A percentile compares a stretch with the other conserved stretches of the same genome.
phyloP scores from a whole-genome alignment of 2,113 vertebrate genomes.

The Piprites chloris region DNA sequence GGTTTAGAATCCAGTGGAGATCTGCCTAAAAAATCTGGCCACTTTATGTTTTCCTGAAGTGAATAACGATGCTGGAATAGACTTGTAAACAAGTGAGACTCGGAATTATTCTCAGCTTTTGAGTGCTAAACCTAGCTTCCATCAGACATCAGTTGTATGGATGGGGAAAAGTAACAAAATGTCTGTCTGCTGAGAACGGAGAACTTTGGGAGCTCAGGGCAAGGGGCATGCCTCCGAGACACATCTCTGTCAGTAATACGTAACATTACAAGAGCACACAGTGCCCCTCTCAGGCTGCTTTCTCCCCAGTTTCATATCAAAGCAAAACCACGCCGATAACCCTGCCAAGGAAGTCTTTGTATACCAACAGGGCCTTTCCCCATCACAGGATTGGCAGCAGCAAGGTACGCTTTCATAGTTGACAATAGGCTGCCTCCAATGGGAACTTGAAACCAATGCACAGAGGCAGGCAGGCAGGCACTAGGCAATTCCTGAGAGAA shows the following conservation, averaged over 20 bases:
- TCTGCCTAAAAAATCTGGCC: background rate
- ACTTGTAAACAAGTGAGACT: background rate
- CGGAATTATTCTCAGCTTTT: background rate
- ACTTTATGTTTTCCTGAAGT: background rate
- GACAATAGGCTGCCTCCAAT: background rate
- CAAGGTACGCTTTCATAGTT: too few relatives aligned
- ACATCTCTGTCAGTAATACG: background rate
- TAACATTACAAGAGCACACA: background rate
- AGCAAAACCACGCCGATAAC: background rate
- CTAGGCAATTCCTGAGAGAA: background rate
- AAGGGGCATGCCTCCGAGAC: background rate
- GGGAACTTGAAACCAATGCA: background rate
- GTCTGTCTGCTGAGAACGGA: background rate
- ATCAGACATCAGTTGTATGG: background rate
- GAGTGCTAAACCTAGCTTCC: background rate
- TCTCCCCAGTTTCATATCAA: background rate
- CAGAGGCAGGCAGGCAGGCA: background rate
- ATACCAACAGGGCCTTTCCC: background rate
- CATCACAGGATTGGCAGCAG: background rate
- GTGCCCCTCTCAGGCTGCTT: background rate
- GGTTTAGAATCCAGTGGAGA: background rate
- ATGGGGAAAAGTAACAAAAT: background rate
- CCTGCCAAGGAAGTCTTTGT: background rate
- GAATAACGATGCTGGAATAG: background rate
- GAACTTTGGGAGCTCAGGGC: background rate